Evolutionary conservation across 2,888 invertebrate species (phyloP).

Genomic region (Electrophaes corylata): DNA sequence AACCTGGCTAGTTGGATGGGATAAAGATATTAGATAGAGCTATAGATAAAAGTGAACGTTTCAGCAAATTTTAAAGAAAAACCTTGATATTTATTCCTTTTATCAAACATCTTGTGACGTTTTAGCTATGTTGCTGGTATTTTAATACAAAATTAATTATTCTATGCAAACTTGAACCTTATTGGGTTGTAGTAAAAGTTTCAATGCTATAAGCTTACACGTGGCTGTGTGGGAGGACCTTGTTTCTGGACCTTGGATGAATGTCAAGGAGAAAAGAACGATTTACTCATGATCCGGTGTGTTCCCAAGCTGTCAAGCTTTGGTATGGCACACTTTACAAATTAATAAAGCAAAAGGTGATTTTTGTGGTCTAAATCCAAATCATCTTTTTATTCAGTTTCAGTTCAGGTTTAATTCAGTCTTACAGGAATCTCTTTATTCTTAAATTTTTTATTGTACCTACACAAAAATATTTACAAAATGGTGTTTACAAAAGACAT

Average conservation of each 20-base stretch:
- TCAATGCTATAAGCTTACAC: slow-evolving; percentile 50
- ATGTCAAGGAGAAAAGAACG: slow-evolving; percentile 65
- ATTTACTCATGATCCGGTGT: slow-evolving; percentile 43
- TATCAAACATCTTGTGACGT: slow-evolving; percentile 7
- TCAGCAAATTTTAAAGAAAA: neutral
- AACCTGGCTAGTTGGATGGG: too few relatives aligned
- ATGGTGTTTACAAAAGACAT: too few relatives aligned
- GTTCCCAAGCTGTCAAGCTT: slow-evolving; percentile 10
- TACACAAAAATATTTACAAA: too few relatives aligned
- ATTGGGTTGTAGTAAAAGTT: slow-evolving; percentile 41
- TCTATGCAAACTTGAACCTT: slow-evolving; percentile 28
- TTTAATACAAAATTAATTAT: slow-evolving; percentile 27
- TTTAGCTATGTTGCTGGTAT: slow-evolving; percentile 23
- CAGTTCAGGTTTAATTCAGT: too few relatives aligned
- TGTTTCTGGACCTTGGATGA: slow-evolving; percentile 67
- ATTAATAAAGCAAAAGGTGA: too few relatives aligned
- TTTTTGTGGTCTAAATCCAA: too few relatives aligned
- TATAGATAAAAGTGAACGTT: too few relatives aligned
- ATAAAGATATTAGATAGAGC: too few relatives aligned
- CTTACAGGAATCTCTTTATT: too few relatives aligned
- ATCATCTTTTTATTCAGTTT: too few relatives aligned
- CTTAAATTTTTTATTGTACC: too few relatives aligned
- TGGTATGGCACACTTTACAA: neutral
- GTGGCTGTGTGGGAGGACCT: slow-evolving; percentile 51
- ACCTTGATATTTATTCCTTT: slow-evolving; percentile 13